Evolutionary conservation across 64 coral and sea anemone species (phyloP).

Genomic region (Porites australiensis): DNA sequence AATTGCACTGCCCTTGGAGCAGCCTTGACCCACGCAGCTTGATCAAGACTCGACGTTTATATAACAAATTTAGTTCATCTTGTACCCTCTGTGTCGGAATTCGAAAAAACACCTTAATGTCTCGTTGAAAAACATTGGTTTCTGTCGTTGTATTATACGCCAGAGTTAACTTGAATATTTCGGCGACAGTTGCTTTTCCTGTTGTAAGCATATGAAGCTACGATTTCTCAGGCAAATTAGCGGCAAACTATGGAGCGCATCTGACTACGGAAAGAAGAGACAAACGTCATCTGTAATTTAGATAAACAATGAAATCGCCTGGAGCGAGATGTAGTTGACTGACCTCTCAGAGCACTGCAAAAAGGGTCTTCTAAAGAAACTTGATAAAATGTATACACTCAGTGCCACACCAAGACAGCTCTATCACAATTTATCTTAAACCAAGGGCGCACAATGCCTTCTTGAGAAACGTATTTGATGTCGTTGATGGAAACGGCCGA

Average conservation of each 20-base stretch:
- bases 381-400: not conserved
- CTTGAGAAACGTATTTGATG: not conserved
- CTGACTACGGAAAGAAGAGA: not conserved
- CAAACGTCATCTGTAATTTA: slow-evolving; percentile 8
- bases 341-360: not conserved
- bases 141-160: not conserved
- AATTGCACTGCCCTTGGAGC: not conserved
- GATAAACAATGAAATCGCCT: slow-evolving; percentile 44
- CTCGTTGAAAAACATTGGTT: not conserved
- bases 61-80: not conserved
- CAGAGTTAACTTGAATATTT: not conserved
- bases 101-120: not conserved
- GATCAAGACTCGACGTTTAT: not conserved
- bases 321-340: not conserved
- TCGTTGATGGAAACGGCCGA: slow-evolving; percentile 25
- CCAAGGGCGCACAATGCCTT: not conserved
- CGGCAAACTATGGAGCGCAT: not conserved
- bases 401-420: not conserved
- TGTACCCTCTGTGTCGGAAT: not conserved
- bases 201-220: not conserved
- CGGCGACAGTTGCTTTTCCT: not conserved
- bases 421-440: not conserved
- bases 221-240: slow-evolving; percentile 12
- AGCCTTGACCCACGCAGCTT: slow-evolving; percentile 2
- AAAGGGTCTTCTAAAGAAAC: not conserved